Conservation (phyloP, 2,888 invertebrate species). For the Dynastes maya region DNA sequence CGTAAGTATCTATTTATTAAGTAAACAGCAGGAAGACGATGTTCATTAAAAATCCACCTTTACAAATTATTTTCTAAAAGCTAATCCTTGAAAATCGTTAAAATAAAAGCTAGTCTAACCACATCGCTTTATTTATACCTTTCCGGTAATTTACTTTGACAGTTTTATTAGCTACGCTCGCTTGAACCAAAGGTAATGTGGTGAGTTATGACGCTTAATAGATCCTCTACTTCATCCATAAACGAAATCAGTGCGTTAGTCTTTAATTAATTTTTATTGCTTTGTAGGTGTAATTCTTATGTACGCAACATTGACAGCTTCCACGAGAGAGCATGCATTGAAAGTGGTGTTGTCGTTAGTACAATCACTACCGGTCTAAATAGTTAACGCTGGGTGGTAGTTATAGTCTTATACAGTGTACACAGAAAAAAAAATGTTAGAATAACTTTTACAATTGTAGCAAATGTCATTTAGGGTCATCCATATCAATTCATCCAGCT, state of each 20-base stretch:
- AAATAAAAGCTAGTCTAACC: slow-evolving; percentile 23
- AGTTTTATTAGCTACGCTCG: slow-evolving; percentile 30
- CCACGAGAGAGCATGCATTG: not conserved
- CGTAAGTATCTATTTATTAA: too few species aligned
- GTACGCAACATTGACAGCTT: slow-evolving; percentile 8
- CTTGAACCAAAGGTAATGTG: slow-evolving; percentile 15
- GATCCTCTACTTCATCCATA: slow-evolving; percentile 9
- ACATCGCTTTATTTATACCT: slow-evolving; percentile 27
- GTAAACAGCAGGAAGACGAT: not conserved
- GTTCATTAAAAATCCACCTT: not conserved
- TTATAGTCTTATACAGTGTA: too few species aligned
- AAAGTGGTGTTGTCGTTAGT: not conserved
- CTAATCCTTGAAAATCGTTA: slow-evolving; percentile 34
- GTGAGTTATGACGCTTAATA: not conserved
- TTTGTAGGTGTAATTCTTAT: slow-evolving; percentile 21
- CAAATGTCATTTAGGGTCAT: too few species aligned
- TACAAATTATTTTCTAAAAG: slow-evolving; percentile 18
- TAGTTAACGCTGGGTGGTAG: not conserved
- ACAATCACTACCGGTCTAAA: not conserved
- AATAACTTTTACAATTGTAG: too few species aligned
- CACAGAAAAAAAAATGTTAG: too few species aligned
- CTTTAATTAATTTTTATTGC: slow-evolving; percentile 41
- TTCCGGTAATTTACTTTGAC: slow-evolving; percentile 46
- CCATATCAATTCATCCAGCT: too few species aligned
- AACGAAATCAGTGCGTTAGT: slow-evolving; percentile 22